Evolutionary conservation across 1,140 invertebrate species (phyloP).

Genomic region (Copidosoma floridanum): DNA sequence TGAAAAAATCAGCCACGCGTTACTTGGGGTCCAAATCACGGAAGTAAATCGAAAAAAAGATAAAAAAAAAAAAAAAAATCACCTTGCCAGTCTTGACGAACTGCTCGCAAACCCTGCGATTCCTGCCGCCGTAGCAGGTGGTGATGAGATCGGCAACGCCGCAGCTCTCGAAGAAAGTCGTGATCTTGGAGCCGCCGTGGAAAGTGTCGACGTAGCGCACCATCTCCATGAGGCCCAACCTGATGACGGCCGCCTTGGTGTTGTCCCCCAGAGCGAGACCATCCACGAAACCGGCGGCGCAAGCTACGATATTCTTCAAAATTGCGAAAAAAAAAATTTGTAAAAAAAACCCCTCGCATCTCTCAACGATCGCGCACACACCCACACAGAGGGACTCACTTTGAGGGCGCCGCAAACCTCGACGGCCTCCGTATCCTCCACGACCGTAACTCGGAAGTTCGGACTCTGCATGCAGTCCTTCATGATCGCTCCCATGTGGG

Average conservation of each 20-base stretch:
- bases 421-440: slow-evolving; percentile 74
- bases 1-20: too few species aligned
- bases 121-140: slow-evolving; percentile 82
- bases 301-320: slow-evolving; percentile 77
- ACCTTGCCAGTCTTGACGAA: slow-evolving; percentile 77
- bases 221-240: slow-evolving; percentile 81
- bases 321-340: too few species aligned
- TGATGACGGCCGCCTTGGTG: slow-evolving; percentile 83
- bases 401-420: slow-evolving; percentile 85
- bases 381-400: slow-evolving; percentile 50
- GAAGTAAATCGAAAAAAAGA: too few species aligned
- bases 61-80: slow-evolving; percentile 5
- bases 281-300: slow-evolving; percentile 80
- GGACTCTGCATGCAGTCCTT: slow-evolving; percentile 73
- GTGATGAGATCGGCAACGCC: slow-evolving; percentile 85
- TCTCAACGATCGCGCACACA: too few species aligned
- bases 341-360: too few species aligned
- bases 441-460: slow-evolving; percentile 78
- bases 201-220: slow-evolving; percentile 67
- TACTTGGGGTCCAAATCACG: too few species aligned
- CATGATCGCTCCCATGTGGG: slow-evolving; percentile 60
- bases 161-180: slow-evolving; percentile 83
- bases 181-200: slow-evolving; percentile 61
- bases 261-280: slow-evolving; percentile 79
- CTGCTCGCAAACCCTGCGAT: slow-evolving; percentile 74